phyloP scores from a whole-genome alignment of 2,888 invertebrate species.

The Nymphalis urticae region DNA sequence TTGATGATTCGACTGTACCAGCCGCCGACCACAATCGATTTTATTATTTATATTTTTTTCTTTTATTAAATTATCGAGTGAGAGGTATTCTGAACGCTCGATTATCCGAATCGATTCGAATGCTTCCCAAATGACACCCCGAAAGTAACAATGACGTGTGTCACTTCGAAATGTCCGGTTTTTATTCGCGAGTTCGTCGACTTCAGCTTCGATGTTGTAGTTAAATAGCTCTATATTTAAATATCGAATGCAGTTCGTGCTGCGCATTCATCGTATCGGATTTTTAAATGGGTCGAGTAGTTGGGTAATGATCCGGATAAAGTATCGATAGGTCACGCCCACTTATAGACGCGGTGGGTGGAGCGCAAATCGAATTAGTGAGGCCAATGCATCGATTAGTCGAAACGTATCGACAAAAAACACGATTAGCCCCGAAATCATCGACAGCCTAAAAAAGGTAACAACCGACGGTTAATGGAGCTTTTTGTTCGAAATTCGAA shows the following conservation, averaged over 20 bases:
- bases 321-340: slow-evolving; percentile 76
- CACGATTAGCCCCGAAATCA: slow-evolving; percentile 78
- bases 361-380: slow-evolving; percentile 79
- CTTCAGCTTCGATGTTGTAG: not conserved
- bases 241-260: slow-evolving; percentile 23
- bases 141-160: slow-evolving; percentile 15
- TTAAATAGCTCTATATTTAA: slow-evolving; percentile 2
- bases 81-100: slow-evolving; percentile 50
- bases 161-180: not conserved
- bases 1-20: slow-evolving; percentile 77
- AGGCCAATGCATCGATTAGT: slow-evolving; percentile 77
- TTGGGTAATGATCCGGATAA: slow-evolving; percentile 58
- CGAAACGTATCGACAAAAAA: slow-evolving; percentile 75
- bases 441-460: slow-evolving; percentile 77
- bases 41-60: slow-evolving; percentile 58
- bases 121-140: slow-evolving; percentile 17
- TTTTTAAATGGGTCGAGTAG: slow-evolving; percentile 42
- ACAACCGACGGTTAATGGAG: slow-evolving; percentile 76
- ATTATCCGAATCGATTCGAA: slow-evolving; percentile 37
- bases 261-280: slow-evolving; percentile 6
- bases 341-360: slow-evolving; percentile 70
- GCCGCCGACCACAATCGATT: slow-evolving; percentile 80
- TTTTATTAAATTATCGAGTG: slow-evolving; percentile 75
- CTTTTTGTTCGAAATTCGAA: slow-evolving; percentile 79
- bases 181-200: slow-evolving; percentile 9